Base-by-base conservation (phyloP, 2,797 vertebrate genomes). In the Helostoma temminkii region DNA sequence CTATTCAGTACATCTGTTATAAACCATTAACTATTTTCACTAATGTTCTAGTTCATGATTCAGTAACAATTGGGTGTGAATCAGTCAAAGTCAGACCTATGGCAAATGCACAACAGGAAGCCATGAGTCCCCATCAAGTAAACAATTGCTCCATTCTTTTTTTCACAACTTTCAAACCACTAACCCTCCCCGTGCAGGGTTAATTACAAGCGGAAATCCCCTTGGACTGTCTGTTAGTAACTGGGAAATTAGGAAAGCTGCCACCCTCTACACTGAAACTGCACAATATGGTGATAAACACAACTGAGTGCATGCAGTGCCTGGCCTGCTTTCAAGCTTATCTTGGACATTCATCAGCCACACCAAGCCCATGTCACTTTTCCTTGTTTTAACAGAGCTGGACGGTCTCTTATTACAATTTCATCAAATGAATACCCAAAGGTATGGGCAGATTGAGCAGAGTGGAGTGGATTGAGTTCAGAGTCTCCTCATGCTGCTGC, bases 141-240 rank as follows among this genome's bases (percentile, higher is more conserved):
- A 90, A 92, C 86, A 90, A 82, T 91, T 89, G 80, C 88, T 60
- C 68, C 82, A 89, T 87, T 57, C 58, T 64, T 77, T 68, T 85
- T 90, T 91, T 85, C 77, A 89, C 86, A 91, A 86, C 76, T 74
- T 90, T 86, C 74, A 82, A 84, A 83, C 81, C 88, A 67, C 88
- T 65, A 89, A 83, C 74, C 79, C 82, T 88, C 66, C 76, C 76
- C 53, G 58, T 22, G 46, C 68, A 67, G 81, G 83, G 78, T 85
- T 89, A 89, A 92, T 84, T 86, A 59, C 78, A 66, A 43, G 42
- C 88, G 90, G 88, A 92, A 92, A 92, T 91, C 86, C 91, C 85
- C 32, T 25, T 6, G 70, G 46, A 72, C 55, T 43, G 65, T 78
- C 68, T 80, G 69, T 81, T 78, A 83, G 74, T 73, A 77, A 67